A percentile compares a stretch with the other conserved stretches of the same genome.
Conservation (phyloP, 2,797 vertebrate species). For the Bradypus variegatus region DNA sequence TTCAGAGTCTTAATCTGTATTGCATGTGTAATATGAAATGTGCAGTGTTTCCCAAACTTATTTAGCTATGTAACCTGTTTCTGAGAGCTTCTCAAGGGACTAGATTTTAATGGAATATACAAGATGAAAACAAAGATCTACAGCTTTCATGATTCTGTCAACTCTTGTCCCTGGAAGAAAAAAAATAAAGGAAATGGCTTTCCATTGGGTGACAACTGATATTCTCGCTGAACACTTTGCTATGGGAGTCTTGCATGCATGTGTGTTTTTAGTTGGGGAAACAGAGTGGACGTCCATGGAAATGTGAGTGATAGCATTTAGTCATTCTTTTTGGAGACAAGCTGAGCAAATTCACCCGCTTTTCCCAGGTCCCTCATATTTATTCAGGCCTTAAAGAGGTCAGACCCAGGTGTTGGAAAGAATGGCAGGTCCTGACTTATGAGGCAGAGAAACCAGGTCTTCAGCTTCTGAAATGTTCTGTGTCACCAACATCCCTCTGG, state of each 20-base stretch:
- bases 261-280: not conserved
- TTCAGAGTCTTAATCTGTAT: not conserved
- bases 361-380: conserved; percentile 34
- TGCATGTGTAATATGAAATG: not conserved
- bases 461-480: conserved; percentile 13
- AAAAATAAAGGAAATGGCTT: conserved; percentile 5
- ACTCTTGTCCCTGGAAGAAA: conserved; percentile 15
- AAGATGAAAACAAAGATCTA: not conserved
- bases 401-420: conserved; percentile 44
- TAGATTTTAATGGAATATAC: not conserved
- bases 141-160: not conserved
- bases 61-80: not conserved
- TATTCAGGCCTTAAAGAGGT: conserved; percentile 52
- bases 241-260: not conserved
- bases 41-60: not conserved
- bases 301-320: not conserved
- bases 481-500: not conserved
- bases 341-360: conserved; percentile 35
- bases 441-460: conserved; percentile 15
- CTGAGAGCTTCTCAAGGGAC: conserved; percentile 18
- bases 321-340: conserved; percentile 27
- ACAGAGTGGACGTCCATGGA: not conserved
- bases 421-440: conserved; percentile 35
- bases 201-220: not conserved
- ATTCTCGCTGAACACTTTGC: not conserved